These are phyloP conservation scores for Megalops cyprinoides DNA, from an alignment of 2,797 vertebrate genomes.

Conservation along the genomic window DNA sequence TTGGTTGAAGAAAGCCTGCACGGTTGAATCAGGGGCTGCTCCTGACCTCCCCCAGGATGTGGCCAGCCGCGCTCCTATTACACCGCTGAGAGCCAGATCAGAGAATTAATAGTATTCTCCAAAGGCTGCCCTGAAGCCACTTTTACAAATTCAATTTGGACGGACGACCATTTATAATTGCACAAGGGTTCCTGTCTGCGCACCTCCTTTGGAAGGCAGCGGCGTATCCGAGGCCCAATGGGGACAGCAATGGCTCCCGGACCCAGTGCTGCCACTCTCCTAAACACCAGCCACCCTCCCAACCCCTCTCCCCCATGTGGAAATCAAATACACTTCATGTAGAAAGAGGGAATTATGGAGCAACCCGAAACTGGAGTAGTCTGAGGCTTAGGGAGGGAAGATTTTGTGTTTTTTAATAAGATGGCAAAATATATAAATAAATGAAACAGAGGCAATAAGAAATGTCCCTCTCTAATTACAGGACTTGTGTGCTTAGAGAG, in stretches of 20 bases:
- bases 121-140: conserved; percentile 61
- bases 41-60: no score
- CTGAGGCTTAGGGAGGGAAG: conserved; percentile 49
- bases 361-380: conserved; percentile 67
- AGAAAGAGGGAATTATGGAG: conserved; percentile 65
- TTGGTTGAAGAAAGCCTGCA: neutral
- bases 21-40: neutral
- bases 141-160: conserved; percentile 69
- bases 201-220: neutral
- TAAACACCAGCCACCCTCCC: conserved; percentile 34
- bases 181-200: conserved; percentile 62
- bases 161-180: conserved; percentile 67
- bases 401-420: conserved; percentile 16
- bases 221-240: neutral
- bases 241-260: neutral
- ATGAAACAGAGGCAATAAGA: conserved; percentile 50
- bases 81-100: neutral
- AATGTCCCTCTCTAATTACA: conserved; percentile 55
- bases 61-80: no score
- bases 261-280: conserved; percentile 29
- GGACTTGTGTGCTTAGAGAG: conserved; percentile 6
- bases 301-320: conserved; percentile 49
- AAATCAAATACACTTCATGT: conserved; percentile 78
- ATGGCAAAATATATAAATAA: conserved; percentile 27
- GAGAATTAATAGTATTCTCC: conserved; percentile 63